Evolutionary conservation across 2,888 invertebrate genomes (phyloP).

Genomic region (Willowsia nigromaculata): DNA sequence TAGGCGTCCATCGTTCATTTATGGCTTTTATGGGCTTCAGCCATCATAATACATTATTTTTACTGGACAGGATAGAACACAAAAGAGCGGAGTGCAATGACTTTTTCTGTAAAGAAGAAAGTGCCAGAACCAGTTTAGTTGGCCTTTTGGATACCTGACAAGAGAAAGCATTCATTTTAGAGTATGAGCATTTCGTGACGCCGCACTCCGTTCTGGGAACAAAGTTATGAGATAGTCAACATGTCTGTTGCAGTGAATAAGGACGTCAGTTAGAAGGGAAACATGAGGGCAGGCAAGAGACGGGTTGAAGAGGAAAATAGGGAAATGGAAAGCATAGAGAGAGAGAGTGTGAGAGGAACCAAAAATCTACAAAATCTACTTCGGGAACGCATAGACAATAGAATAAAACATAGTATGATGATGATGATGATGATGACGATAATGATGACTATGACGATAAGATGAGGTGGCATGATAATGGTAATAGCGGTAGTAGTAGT

Average conservation of each 20-base stretch:
- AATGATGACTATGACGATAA: constrained; percentile 19
- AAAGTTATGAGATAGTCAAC: constrained; percentile 41
- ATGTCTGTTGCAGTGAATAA: constrained; percentile 35
- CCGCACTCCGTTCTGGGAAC: neutral
- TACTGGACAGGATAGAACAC: constrained; percentile 10
- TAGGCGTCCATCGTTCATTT: constrained; percentile 15
- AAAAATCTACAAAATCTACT: neutral
- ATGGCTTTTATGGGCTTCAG: constrained; percentile 3
- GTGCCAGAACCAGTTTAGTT: neutral
- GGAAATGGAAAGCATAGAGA: neutral
- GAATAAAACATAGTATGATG: neutral
- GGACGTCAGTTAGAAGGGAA: constrained; percentile 21
- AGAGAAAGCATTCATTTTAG: neutral
- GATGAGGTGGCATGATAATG: constrained; percentile 32
- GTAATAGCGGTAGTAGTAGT: neutral
- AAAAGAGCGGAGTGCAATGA: constrained; percentile 15
- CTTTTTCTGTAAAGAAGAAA: neutral
- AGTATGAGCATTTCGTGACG: neutral
- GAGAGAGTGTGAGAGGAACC: neutral
- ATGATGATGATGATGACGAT: neutral
- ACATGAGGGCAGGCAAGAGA: neutral
- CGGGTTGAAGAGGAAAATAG: neutral
- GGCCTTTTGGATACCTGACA: constrained; percentile 19
- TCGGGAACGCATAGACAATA: neutral
- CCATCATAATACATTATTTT: constrained; percentile 26